Evolutionary conservation across 1,140 invertebrate genomes (phyloP).

Genomic region (Trachelipus rathkii): DNA sequence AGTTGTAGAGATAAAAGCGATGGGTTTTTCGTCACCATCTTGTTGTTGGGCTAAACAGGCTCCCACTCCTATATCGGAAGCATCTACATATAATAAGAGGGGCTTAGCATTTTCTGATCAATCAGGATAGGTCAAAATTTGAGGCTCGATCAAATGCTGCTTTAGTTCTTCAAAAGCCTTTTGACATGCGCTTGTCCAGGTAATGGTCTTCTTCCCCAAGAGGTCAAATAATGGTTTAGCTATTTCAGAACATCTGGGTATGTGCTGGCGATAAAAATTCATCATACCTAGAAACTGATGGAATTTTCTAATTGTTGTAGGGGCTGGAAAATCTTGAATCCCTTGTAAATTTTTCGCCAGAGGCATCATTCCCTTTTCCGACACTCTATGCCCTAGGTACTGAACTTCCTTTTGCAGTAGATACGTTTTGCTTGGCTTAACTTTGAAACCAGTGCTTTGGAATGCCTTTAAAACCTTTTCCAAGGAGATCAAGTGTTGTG

Average conservation of each 20-base stretch:
- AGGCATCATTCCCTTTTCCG: background rate
- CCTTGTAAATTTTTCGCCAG: background rate
- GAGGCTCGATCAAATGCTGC: background rate
- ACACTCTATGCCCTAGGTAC: background rate
- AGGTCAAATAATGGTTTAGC: background rate
- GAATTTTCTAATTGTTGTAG: background rate
- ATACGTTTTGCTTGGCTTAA: background rate
- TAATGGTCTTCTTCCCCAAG: background rate
- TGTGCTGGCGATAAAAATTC: background rate
- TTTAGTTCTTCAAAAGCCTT: background rate
- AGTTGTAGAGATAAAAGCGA: slow-evolving; percentile 7
- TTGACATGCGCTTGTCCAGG: background rate
- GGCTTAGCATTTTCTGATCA: background rate
- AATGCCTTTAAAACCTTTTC: background rate
- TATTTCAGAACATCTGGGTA: slow-evolving; percentile 17
- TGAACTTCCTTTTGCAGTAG: background rate
- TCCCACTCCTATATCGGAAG: background rate
- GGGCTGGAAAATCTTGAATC: background rate
- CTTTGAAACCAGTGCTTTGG: background rate
- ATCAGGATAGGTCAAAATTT: slow-evolving; percentile 12
- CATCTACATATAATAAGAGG: slow-evolving; percentile 14
- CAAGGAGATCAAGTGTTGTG: background rate
- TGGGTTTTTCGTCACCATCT: background rate
- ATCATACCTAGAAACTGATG: background rate
- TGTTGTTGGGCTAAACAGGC: slow-evolving; percentile 16